Evolutionary conservation across 2,888 invertebrate genomes (phyloP), one percentile per base, ranked within the genome.

Genomic region (Synanthedon andrenaeformis): DNA sequence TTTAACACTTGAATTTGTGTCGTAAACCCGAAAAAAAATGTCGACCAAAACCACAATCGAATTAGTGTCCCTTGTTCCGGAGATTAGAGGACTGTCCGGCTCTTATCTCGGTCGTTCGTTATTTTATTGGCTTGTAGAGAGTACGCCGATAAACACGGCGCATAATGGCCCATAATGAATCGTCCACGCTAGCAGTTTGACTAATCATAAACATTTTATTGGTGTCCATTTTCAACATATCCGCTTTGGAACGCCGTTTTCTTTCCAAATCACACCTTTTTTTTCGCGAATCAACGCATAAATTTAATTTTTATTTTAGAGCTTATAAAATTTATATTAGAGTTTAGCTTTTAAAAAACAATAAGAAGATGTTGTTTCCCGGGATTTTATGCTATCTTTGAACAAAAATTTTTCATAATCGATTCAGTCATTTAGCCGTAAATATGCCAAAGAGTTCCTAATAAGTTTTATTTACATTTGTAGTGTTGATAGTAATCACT

Each of bases 11-110:
- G 83, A 86, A 85, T 86, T 86, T 86, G 87, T 86, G 86, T 81
- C 82, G 79, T 83, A 84, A 82, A 83, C 78, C 79, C 81, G 74
- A 82, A 87, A 84, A 83, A 83, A 82, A 35, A 79, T 73, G 76
- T 79, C 78, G 73, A 76, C 82, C 82, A 77, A 86, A 86, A 87
- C 87, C 87, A 87, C 87, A 87, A 85, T 86, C 86, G 84, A 87
- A 87, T 87, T 87, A 87, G 87, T 85, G 86, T 85, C 85, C 87
- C 86, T 85, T 87, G 87, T 87, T 85, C 81, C 79, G 81, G 81
- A 87, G 87, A 87, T 87, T 87, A 86, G 84, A 83, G 78, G 80
- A 83, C 82, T 82, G 86, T 85, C 87, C 81, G 79, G 75, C 72
- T 78, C 79, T 86, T 86, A 87, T 87, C 87, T 86, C 72, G 80